These are phyloP conservation scores for Oppia nitens DNA, from an alignment of 1,140 invertebrate genomes.

Conservation along the genomic window DNA sequence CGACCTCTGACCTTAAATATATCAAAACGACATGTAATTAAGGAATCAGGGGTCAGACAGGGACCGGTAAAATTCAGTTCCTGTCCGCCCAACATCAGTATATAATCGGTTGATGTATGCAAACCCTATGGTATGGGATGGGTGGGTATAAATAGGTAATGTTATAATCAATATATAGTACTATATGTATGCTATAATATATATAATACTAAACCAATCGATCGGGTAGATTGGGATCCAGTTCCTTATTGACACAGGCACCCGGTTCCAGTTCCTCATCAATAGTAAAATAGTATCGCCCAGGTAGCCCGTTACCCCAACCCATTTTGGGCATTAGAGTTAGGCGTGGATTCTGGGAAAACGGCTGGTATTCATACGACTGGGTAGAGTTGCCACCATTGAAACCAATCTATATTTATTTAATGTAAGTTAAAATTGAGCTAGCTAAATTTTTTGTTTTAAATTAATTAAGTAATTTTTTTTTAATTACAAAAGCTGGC, in stretches of 20 bases:
- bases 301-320: slow-evolving; percentile 67
- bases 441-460: background rate
- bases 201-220: slow-evolving; percentile 47
- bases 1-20: slow-evolving; percentile 25
- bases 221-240: slow-evolving; percentile 21
- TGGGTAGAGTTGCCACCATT: slow-evolving; percentile 88
- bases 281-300: slow-evolving; percentile 78
- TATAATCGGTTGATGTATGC: slow-evolving; percentile 35
- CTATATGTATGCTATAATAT: too few species aligned
- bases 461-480: too few species aligned
- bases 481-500: slow-evolving; percentile 56
- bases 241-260: slow-evolving; percentile 42
- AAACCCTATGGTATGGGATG: background rate
- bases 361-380: slow-evolving; percentile 71
- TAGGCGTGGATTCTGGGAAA: slow-evolving; percentile 66
- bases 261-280: slow-evolving; percentile 83
- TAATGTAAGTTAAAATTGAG: background rate
- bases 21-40: slow-evolving; percentile 49
- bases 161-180: too few species aligned
- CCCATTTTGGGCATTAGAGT: slow-evolving; percentile 61
- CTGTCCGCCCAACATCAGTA: slow-evolving; percentile 86
- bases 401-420: slow-evolving; percentile 46
- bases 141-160: background rate
- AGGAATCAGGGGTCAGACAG: slow-evolving; percentile 53
- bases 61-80: slow-evolving; percentile 87